Base-by-base conservation (phyloP, 2,797 vertebrate genomes). In the Danio albolineatus region DNA sequence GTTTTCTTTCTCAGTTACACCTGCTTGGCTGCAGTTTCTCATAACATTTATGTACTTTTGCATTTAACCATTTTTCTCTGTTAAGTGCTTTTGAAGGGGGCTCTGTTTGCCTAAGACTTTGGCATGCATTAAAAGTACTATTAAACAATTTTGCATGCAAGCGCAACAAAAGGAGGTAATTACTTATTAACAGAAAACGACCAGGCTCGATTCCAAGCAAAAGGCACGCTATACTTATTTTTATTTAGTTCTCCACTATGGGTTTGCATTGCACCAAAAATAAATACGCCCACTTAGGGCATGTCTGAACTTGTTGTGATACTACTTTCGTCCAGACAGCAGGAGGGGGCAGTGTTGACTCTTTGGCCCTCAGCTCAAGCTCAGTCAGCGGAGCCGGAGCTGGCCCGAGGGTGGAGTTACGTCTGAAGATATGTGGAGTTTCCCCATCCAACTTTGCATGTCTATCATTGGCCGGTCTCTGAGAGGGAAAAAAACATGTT, bases 271-370 rank as follows among this genome's bases (percentile, higher is more conserved):
- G 49, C 6, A 53, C 13, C 0, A 12, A 79, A 54, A 62, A 79
- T 6, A 43, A 59, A 76, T 46, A 60, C 39, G 66, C 56, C 49
- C 43, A 54, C 74, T 76, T 17, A 28, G 74, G 83, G 14, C 82
- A 80, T 87, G 84, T 78, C 71, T 78, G 70, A 71, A 71, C 82
- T 83, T 86, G 85, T 85, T 76, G 67, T 49, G 74, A 43, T 64
- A 48, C 57, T 85, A 66, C 51, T 38, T 72, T 53, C 16, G 38
- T 61, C 19, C 44, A 60, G 41, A 16, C 66, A 62, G 59, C 85
- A 78, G 78, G 53, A 83, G 83, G 85, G 84, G 83, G 83, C 85
- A 84, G 83, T 85, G 65, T 82, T 79, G 70, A 54, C 62, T 69
- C 72, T 83, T 49, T 60, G 36, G 69, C 75, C 67, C 72, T 13